Percentiles rank a stretch among this genome's conserved stretches.
Conservation (phyloP, 2,888 invertebrate genomes). For the Hydropsyche betteni region DNA sequence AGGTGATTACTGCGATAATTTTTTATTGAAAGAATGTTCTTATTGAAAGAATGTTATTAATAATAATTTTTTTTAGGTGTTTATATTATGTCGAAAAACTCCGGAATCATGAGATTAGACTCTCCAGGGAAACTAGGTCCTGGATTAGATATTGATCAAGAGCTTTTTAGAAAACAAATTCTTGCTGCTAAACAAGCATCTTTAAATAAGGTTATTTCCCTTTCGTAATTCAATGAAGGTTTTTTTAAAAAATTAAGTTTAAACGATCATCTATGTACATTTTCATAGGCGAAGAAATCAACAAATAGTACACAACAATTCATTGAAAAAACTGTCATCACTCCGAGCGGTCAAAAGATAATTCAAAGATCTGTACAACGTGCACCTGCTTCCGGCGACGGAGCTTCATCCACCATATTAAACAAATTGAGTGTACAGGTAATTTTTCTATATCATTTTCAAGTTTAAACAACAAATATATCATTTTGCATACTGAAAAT, state of each 20-base stretch:
- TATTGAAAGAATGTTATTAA: slow-evolving; percentile 8
- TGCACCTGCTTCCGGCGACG: slow-evolving; percentile 52
- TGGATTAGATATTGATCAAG: slow-evolving; percentile 64
- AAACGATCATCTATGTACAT: neutral
- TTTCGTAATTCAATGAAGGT: neutral
- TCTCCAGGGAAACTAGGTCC: slow-evolving; percentile 68
- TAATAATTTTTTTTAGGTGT: slow-evolving; percentile 66
- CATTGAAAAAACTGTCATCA: slow-evolving; percentile 65
- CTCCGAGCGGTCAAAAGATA: slow-evolving; percentile 66
- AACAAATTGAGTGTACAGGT: slow-evolving; percentile 34
- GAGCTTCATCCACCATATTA: slow-evolving; percentile 46
- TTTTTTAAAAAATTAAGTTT: neutral
- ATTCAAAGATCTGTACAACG: slow-evolving; percentile 65
- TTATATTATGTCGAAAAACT: slow-evolving; percentile 80
- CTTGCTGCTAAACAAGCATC: slow-evolving; percentile 63
- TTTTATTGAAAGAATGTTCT: neutral
- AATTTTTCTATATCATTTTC: neutral
- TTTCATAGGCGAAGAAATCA: slow-evolving; percentile 2
- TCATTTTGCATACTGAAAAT: neutral
- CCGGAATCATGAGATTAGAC: slow-evolving; percentile 77
- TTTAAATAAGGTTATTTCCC: slow-evolving; percentile 10
- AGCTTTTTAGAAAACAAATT: slow-evolving; percentile 64
- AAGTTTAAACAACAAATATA: neutral
- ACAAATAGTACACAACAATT: slow-evolving; percentile 53
- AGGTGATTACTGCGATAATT: slow-evolving; percentile 55